Evolutionary conservation across 2,888 invertebrate genomes (phyloP), one percentile per base, ranked within the genome.

Genomic region (Augochlorella aurata): DNA sequence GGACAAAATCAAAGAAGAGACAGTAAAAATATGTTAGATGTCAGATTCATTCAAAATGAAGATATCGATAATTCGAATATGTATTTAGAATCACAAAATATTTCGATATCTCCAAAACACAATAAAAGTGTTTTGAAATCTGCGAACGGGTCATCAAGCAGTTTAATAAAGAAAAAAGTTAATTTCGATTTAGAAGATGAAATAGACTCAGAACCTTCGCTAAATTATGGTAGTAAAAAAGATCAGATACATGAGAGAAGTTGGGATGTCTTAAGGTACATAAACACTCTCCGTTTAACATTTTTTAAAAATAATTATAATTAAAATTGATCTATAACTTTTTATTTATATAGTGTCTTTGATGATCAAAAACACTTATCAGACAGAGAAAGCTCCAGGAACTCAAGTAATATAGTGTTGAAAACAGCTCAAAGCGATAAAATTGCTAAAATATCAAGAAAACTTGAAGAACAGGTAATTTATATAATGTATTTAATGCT

Each of bases 141-240:
- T 18, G 94, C 94, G 89, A 95, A 94, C 67, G 94, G 95, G 3
- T 95, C 95, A 0, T 94, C 93, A 38, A 95, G 94, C 54, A 95
- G 95, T 65, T 90, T 95, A 45, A 94, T 95, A 44, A 96, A 96
- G 88, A 96, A 96, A 95, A 95, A 95, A 93, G 96, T 96, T 10
- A 89, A 95, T 67, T 96, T 96, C 88, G 95, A 96, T 93, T 94
- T 96, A 92, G 95, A 95, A 87, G 94, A 87, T 61, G 80, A 86
- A 49, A 76, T 74, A 21, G 79, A 74, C 18, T 29, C 77, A 16
- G 75, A 94, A 92, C 87, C 71, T 24, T 49, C 47, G n/a, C 82
- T 38, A 68, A 74, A 61, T 81, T 87, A 86, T n/a, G 79, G 67
- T 74, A 72, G 74, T 18, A 76, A 83, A 50, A 82, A 84, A 69